A percentile compares a stretch with the other conserved stretches of the same genome.
phyloP scores from a whole-genome alignment of 2,888 invertebrate species.

The Theretra japonica region DNA sequence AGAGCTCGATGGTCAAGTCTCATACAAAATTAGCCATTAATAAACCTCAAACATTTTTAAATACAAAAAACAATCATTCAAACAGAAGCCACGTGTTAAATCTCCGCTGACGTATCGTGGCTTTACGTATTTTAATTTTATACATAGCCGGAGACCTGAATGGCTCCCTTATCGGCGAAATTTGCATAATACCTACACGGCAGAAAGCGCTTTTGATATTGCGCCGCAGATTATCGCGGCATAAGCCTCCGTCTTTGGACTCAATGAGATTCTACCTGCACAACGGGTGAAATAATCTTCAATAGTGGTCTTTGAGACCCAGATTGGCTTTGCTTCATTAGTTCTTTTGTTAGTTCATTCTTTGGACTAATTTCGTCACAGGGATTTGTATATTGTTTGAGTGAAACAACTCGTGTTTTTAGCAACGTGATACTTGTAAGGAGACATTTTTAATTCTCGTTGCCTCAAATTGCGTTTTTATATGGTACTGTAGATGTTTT shows the following conservation, averaged over 20 bases:
- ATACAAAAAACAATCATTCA: background rate
- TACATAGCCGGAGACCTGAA: slow-evolving; percentile 52
- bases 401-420: background rate
- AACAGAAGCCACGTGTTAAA: slow-evolving; percentile 18
- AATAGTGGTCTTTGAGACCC: slow-evolving; percentile 15
- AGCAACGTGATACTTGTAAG: too few species aligned
- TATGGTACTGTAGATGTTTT: too few species aligned
- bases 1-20: too few species aligned
- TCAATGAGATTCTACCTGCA: slow-evolving; percentile 56
- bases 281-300: slow-evolving; percentile 26
- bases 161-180: slow-evolving; percentile 64
- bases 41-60: background rate
- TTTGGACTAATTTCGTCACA: background rate
- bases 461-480: too few species aligned
- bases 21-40: background rate
- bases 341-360: background rate
- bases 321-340: background rate
- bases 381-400: background rate
- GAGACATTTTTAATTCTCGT: too few species aligned
- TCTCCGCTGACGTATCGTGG: background rate
- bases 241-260: slow-evolving; percentile 63
- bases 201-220: slow-evolving; percentile 67
- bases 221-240: slow-evolving; percentile 67
- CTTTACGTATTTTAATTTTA: slow-evolving; percentile 63
- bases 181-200: slow-evolving; percentile 74